Evolutionary conservation across 2,888 invertebrate genomes (phyloP).

Genomic region (Caenorhabditis doughertyi): DNA sequence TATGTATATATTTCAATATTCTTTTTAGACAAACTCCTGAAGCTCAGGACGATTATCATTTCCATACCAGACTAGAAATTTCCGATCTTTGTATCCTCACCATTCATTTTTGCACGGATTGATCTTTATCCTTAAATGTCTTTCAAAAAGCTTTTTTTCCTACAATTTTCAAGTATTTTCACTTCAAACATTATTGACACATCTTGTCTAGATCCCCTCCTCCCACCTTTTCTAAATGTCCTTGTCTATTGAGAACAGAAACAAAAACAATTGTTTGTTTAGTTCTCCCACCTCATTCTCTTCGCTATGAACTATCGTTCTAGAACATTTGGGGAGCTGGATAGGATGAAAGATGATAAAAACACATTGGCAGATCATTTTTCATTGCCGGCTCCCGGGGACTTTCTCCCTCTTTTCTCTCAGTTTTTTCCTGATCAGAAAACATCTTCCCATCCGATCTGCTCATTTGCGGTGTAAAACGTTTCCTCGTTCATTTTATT

Average conservation of each 20-base stretch:
- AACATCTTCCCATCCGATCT: conserved; percentile 7
- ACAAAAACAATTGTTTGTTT: conserved; percentile 36
- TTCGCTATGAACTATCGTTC: conserved; percentile 43
- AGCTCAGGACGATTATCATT: no score
- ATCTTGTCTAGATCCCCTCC: conserved; percentile 40
- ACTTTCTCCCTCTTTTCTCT: no score
- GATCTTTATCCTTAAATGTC: conserved; percentile 1
- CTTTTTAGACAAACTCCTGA: no score
- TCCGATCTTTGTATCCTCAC: no score
- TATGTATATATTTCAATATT: no score
- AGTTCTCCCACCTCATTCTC: conserved; percentile 23
- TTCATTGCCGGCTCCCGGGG: conserved; percentile 28
- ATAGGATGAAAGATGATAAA: conserved; percentile 24
- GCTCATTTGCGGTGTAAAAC: neutral
- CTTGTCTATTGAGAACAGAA: conserved; percentile 29
- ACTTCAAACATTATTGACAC: conserved; percentile 40
- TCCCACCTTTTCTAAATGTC: conserved; percentile 18
- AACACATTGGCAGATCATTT: conserved; percentile 62
- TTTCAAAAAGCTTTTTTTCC: neutral
- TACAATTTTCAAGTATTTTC: conserved; percentile 22
- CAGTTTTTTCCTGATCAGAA: conserved; percentile 21
- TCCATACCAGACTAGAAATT: no score
- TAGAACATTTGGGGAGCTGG: neutral
- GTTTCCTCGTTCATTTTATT: neutral
- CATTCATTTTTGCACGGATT: neutral